Evolutionary conservation across 2,797 vertebrate genomes (phyloP).

Genomic region (Gephyroberyx darwinii): DNA sequence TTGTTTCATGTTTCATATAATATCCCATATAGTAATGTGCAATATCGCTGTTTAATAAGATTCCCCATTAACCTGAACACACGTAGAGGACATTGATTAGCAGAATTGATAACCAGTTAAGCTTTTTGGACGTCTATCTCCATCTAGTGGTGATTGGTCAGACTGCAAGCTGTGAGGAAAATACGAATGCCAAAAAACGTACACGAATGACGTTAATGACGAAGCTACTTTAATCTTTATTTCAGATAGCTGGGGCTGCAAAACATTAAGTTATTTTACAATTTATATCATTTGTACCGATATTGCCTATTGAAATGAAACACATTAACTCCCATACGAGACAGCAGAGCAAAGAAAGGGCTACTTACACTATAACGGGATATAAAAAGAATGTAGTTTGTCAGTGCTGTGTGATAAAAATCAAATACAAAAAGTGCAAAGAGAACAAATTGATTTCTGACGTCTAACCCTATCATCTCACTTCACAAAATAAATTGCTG

Average conservation of each 20-base stretch:
- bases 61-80: background rate
- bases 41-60: background rate
- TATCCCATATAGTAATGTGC: background rate
- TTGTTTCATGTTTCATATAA: background rate
- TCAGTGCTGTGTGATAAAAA: constrained; percentile 74
- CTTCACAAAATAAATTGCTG: constrained; percentile 77
- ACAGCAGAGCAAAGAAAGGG: constrained; percentile 63
- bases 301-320: constrained; percentile 70
- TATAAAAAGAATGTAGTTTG: constrained; percentile 77
- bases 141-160: constrained; percentile 59
- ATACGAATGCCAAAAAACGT: constrained; percentile 7
- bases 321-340: constrained; percentile 66
- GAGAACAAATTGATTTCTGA: constrained; percentile 75
- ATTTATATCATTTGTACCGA: constrained; percentile 47
- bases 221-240: constrained; percentile 73
- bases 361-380: constrained; percentile 77
- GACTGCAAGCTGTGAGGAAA: background rate
- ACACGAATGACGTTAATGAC: constrained; percentile 25
- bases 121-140: constrained; percentile 41
- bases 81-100: background rate
- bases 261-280: constrained; percentile 78
- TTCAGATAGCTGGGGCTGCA: constrained; percentile 64
- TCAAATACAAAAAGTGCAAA: constrained; percentile 84
- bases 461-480: constrained; percentile 78
- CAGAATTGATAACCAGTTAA: too few relatives aligned